Evolutionary conservation across 2,888 invertebrate species (phyloP).

Genomic region (Sturmia bella): DNA sequence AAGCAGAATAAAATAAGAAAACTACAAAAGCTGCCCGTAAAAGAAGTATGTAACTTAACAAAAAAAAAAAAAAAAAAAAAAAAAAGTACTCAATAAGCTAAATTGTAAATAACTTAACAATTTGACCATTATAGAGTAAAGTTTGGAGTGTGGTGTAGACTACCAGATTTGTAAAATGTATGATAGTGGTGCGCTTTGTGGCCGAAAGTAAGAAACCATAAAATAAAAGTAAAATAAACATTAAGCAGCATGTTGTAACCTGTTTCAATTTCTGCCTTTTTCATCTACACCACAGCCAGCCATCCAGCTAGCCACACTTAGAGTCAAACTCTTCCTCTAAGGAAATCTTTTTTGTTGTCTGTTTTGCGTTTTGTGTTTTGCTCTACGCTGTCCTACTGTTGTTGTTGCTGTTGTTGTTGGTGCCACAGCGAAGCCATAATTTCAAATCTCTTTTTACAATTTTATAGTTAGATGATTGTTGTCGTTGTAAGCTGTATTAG

Average conservation of each 20-base stretch:
- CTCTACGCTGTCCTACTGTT: neutral
- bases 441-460: slow-evolving; percentile 42
- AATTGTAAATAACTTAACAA: slow-evolving; percentile 66
- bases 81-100: slow-evolving; percentile 52
- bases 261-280: slow-evolving; percentile 50
- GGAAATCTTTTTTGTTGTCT: neutral
- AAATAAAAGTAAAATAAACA: slow-evolving; percentile 54
- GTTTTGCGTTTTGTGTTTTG: neutral
- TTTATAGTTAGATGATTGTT: slow-evolving; percentile 61
- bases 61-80: too few relatives aligned
- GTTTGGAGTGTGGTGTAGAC: slow-evolving; percentile 9
- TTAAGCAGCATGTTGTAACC: slow-evolving; percentile 57
- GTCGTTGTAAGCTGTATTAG: slow-evolving; percentile 39
- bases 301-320: too few relatives aligned
- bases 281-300: slow-evolving; percentile 37
- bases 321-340: slow-evolving; percentile 28
- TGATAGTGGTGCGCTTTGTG: slow-evolving; percentile 31
- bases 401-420: neutral
- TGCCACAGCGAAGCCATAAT: slow-evolving; percentile 34
- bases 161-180: neutral
- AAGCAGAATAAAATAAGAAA: slow-evolving; percentile 26
- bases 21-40: slow-evolving; percentile 5
- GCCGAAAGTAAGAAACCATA: slow-evolving; percentile 54
- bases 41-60: slow-evolving; percentile 7
- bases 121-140: slow-evolving; percentile 57